Conservation (phyloP, 2,113 vertebrate genomes). For the Seriola aureovittata region DNA sequence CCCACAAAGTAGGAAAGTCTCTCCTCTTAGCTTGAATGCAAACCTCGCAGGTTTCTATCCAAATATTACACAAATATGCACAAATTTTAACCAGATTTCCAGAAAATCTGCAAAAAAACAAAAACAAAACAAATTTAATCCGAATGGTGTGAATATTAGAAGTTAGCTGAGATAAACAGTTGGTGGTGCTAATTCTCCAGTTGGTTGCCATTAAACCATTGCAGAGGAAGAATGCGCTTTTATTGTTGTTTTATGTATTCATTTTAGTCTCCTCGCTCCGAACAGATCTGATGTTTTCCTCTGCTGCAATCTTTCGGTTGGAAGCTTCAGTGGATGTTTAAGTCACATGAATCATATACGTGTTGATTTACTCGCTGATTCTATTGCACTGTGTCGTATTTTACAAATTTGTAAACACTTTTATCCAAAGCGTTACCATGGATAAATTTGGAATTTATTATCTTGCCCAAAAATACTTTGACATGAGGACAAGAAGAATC, state of each 20-base stretch:
- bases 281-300: not conserved
- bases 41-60: constrained; percentile 14
- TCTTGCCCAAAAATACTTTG: not conserved
- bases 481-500: not conserved
- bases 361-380: not conserved
- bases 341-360: not conserved
- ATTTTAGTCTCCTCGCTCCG: not conserved
- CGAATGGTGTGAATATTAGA: not conserved
- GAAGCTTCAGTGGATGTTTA: not conserved
- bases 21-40: constrained; percentile 16
- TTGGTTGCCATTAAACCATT: not conserved
- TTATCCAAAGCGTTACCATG: not conserved
- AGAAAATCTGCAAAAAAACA: not conserved
- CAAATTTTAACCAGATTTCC: not conserved
- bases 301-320: not conserved
- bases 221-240: not conserved
- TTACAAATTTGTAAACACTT: not conserved
- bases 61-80: not conserved
- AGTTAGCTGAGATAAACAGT: not conserved
- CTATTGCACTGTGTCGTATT: no score
- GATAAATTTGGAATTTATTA: not conserved
- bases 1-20: constrained; percentile 1
- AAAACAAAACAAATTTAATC: not conserved
- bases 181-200: not conserved
- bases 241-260: not conserved